Base-by-base conservation (phyloP, 1,140 invertebrate genomes). In the Drosophila paulistorum region DNA sequence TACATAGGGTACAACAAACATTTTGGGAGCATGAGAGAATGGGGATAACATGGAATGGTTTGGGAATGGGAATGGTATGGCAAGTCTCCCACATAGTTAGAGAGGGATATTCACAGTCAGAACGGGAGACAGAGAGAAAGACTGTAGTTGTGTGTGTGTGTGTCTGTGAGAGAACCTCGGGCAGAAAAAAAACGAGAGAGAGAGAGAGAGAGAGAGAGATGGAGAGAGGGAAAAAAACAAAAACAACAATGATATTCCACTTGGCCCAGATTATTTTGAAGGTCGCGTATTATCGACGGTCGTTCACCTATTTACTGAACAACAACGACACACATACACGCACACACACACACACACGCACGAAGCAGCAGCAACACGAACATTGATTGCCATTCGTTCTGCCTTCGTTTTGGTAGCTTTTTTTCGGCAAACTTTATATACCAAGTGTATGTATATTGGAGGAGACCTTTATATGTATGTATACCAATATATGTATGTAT, bases 251-350 rank as follows among this genome's bases (percentile, higher is more conserved):
- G 78, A 83, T 81, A 90, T 91, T 90, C 86, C 86, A 90, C 81
- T 91, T 91, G 90, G 90, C 90, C 90, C 90, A 91, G 90, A 91
- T 91, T 91, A 90, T 91, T 89, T 91, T 91, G 80, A 91, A 91
- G 90, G 90, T 91, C 90, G 83, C 77, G 73, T 66, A 77, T 91
- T 90, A 91, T 90, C 90, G 76, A 77, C 90, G 90, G 90, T 91
- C 90, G 86, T 91, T 91, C 90, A 91, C 90, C 90, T 90, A 91
- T 81, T 86, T 91, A 84, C 77, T 77, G 54, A 67, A 73, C 51
- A 69, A 41, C 65, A 77, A 61, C 55, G 71, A 66, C 37, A 39
- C 37, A 37, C 35, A 10, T 2, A 37, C 35, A 37, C 35, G 11
- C 35, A 37, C 2, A 37, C 35, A 10, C 35, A 39, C 37, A 39